Conservation (phyloP, 2,888 invertebrate genomes). For the Altica lythri region DNA sequence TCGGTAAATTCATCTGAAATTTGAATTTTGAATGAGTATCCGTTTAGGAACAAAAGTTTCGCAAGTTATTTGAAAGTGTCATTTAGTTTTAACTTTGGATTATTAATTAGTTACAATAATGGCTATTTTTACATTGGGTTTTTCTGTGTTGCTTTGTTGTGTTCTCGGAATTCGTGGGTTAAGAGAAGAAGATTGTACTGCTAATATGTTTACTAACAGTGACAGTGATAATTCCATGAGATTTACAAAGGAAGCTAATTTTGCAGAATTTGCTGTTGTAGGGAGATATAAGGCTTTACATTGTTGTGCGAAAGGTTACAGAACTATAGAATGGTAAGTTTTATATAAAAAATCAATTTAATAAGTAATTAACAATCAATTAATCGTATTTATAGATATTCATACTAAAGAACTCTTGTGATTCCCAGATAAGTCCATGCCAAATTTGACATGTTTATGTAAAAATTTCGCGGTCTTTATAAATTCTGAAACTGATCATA, state of each 20-base stretch:
- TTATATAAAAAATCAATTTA: no score
- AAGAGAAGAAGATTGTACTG: conserved; percentile 1
- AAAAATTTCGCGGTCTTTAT: no score
- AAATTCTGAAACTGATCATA: no score
- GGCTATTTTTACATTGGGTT: conserved; percentile 6
- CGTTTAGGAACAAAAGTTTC: background rate
- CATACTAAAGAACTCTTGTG: background rate
- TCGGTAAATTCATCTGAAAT: no score
- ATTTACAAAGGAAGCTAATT: conserved; percentile 74
- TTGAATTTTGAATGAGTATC: background rate
- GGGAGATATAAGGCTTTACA: conserved; percentile 76
- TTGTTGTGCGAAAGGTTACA: conserved; percentile 76
- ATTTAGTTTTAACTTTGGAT: background rate
- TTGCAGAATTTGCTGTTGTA: conserved; percentile 70
- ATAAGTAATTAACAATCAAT: background rate
- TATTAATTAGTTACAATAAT: background rate
- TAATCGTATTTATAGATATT: background rate
- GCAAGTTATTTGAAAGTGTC: background rate
- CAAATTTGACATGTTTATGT: no score
- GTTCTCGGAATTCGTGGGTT: background rate
- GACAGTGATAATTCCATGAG: conserved; percentile 62
- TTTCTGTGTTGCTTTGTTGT: conserved; percentile 1
- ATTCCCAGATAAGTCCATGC: no score
- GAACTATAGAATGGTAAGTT: conserved; percentile 80
- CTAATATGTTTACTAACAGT: background rate